Evolutionary conservation across 2,113 vertebrate species (phyloP).

Genomic region (Odontophorus gujanensis): DNA sequence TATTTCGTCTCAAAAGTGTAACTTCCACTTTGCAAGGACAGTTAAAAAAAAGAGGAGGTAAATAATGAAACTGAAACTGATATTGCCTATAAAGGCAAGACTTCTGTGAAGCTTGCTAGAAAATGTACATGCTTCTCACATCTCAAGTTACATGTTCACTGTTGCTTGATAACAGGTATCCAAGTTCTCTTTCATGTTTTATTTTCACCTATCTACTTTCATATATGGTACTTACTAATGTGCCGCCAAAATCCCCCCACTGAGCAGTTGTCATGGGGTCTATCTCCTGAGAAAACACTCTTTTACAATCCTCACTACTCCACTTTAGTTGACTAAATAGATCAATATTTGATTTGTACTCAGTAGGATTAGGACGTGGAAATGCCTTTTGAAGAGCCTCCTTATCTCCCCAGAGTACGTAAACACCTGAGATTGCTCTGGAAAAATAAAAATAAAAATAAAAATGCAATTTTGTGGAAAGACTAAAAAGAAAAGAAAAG

Average conservation of each 20-base stretch:
- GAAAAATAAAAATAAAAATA: conserved; percentile 54
- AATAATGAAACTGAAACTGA: conserved; percentile 79
- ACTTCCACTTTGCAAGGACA: neutral
- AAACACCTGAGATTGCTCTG: conserved; percentile 67
- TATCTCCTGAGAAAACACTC: conserved; percentile 66
- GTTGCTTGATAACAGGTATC: conserved; percentile 67
- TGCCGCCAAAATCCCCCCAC: conserved; percentile 77
- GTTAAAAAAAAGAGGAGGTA: neutral
- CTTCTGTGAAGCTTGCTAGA: conserved; percentile 74
- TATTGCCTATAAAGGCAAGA: conserved; percentile 66
- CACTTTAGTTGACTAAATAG: conserved; percentile 68
- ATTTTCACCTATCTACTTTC: conserved; percentile 70
- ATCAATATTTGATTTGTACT: conserved; percentile 75
- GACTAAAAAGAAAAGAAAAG: neutral
- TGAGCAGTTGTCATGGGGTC: conserved; percentile 77
- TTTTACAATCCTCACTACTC: conserved; percentile 59
- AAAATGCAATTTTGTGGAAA: neutral
- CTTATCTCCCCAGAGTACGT: conserved; percentile 35
- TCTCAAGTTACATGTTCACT: conserved; percentile 72
- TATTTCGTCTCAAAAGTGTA: neutral
- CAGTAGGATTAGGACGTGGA: conserved; percentile 68
- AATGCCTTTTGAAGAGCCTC: conserved; percentile 69
- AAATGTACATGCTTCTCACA: conserved; percentile 52
- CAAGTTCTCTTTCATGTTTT: conserved; percentile 73
- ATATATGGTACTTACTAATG: conserved; percentile 76